These are phyloP conservation scores for Hyphantria cunea DNA, from an alignment of 1,140 invertebrate species.

Conservation along the genomic window DNA sequence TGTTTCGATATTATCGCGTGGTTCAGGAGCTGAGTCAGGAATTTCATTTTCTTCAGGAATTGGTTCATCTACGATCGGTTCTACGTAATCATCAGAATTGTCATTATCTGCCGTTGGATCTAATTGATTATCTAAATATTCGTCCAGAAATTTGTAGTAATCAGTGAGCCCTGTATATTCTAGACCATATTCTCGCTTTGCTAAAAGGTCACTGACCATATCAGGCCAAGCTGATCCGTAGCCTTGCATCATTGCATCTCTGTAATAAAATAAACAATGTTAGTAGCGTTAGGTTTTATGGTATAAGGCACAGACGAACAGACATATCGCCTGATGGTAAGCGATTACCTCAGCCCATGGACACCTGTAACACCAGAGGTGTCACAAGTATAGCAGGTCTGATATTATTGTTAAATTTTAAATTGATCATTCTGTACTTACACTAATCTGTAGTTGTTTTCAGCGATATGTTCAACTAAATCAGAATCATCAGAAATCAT, in stretches of 20 bases:
- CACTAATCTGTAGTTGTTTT: slow-evolving; percentile 63
- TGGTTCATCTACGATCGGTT: slow-evolving; percentile 39
- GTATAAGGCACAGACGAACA: too few relatives aligned
- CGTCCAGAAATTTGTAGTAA: slow-evolving; percentile 69
- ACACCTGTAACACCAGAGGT: too few relatives aligned
- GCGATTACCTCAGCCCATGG: too few relatives aligned
- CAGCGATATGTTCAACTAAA: slow-evolving; percentile 58
- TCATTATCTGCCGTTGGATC: slow-evolving; percentile 52
- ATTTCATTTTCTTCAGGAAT: slow-evolving; percentile 58
- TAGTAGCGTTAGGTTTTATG: neutral
- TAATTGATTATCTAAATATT: slow-evolving; percentile 71
- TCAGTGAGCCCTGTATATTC: slow-evolving; percentile 69
- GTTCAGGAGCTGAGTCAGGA: slow-evolving; percentile 30
- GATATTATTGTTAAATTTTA: too few relatives aligned
- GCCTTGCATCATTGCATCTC: slow-evolving; percentile 69
- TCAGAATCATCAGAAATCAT: slow-evolving; percentile 65
- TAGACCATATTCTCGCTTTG: slow-evolving; percentile 66
- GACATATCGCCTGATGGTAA: too few relatives aligned
- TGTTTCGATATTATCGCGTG: slow-evolving; percentile 46
- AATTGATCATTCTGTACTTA: slow-evolving; percentile 40
- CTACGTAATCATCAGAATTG: slow-evolving; percentile 55
- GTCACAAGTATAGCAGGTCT: too few relatives aligned
- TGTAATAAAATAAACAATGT: slow-evolving; percentile 35
- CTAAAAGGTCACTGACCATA: slow-evolving; percentile 66
- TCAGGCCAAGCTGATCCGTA: slow-evolving; percentile 59